Conservation (phyloP, 2,797 vertebrate species). For the Potorous gilbertii region DNA sequence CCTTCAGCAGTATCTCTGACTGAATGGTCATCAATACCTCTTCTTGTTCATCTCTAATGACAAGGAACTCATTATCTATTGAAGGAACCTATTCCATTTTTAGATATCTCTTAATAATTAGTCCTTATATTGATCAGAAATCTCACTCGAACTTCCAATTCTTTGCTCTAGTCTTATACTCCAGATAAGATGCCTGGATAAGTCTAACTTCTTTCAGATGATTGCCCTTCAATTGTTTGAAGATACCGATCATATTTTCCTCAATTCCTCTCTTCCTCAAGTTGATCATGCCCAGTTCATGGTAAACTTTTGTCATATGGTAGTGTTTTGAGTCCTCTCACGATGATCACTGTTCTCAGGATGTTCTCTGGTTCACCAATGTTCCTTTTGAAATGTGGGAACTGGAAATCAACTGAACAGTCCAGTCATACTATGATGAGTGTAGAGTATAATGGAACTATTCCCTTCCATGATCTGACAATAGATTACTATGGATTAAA, state of each 20-base stretch:
- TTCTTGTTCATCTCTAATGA: background rate
- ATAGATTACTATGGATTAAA: background rate
- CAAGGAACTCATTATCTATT: background rate
- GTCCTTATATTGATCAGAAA: background rate
- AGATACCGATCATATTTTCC: slow-evolving; percentile 3
- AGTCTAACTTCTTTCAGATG: background rate
- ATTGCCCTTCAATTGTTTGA: background rate
- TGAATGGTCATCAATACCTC: background rate
- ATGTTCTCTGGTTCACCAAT: background rate
- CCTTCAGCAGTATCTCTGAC: background rate
- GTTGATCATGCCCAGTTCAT: slow-evolving; percentile 14
- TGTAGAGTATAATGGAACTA: background rate
- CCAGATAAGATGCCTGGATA: background rate
- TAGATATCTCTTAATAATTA: background rate
- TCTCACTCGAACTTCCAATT: background rate
- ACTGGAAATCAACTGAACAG: background rate
- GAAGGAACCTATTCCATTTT: background rate
- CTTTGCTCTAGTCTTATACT: background rate
- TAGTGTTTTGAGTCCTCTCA: background rate
- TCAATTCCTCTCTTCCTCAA: background rate
- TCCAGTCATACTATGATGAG: background rate
- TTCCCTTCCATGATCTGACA: background rate
- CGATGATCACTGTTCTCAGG: background rate
- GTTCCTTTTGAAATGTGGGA: background rate
- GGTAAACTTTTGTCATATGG: background rate